phyloP scores from a whole-genome alignment of 2,113 vertebrate genomes.

The Clupea harengus region DNA sequence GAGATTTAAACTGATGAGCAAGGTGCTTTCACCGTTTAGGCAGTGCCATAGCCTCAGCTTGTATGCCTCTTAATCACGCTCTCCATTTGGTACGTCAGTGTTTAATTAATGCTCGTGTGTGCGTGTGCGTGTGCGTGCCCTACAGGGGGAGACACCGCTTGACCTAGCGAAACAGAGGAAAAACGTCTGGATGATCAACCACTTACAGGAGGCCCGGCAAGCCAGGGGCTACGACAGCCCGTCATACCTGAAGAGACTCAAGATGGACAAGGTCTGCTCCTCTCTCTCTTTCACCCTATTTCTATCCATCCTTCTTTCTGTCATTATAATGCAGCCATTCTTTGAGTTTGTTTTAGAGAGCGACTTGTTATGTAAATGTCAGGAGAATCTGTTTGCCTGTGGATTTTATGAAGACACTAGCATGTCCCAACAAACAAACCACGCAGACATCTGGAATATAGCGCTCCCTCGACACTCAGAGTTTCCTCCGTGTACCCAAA shows the following conservation, averaged over 20 bases:
- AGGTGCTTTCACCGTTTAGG: neutral
- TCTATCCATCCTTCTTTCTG: neutral
- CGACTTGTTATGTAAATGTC: neutral
- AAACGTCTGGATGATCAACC: conserved; percentile 99
- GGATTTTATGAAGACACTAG: neutral
- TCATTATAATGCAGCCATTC: neutral
- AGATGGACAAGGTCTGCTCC: conserved; percentile 89
- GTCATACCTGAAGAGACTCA: conserved; percentile 93
- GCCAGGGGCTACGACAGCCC: conserved; percentile 98
- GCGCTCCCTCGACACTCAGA: neutral
- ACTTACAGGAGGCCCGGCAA: conserved; percentile 94
- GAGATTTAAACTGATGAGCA: neutral
- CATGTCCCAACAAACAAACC: neutral
- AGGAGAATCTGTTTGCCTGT: neutral
- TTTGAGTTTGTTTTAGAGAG: neutral
- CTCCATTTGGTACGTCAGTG: neutral
- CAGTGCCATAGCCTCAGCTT: neutral
- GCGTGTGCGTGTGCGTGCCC: neutral
- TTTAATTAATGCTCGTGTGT: neutral
- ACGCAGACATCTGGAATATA: neutral
- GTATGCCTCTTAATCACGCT: neutral
- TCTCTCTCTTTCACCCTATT: neutral
- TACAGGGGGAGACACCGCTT: conserved; percentile 92
- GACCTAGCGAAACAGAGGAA: conserved; percentile 98
- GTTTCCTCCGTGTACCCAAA: neutral